Percentiles rank a stretch among this genome's conserved stretches.
Conservation (phyloP, 2,888 invertebrate species). For the Pristionchus exspectatus region DNA sequence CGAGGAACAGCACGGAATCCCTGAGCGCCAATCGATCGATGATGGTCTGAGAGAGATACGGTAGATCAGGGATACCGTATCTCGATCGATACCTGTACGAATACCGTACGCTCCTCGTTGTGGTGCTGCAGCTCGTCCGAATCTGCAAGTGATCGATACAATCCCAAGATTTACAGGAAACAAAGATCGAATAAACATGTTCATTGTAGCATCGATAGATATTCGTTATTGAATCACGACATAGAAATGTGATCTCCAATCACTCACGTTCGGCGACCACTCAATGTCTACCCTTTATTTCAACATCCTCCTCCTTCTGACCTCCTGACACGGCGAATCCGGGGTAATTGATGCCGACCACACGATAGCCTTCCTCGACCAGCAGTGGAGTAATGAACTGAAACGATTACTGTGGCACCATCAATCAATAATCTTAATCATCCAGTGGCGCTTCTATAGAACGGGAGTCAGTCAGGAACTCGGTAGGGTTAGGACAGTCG, state of each 20-base stretch:
- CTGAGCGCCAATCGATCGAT: constrained; percentile 32
- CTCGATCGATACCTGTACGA: constrained; percentile 57
- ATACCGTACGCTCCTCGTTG: constrained; percentile 50
- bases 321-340: constrained; percentile 62
- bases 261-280: too few relatives aligned
- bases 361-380: constrained; percentile 60
- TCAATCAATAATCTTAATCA: too few relatives aligned
- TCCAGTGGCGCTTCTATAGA: too few relatives aligned
- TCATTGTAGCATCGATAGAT: too few relatives aligned
- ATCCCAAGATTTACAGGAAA: too few relatives aligned
- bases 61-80: background rate
- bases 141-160: constrained; percentile 26
- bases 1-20: background rate
- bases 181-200: too few relatives aligned
- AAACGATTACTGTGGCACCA: background rate
- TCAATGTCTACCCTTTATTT: too few relatives aligned
- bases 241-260: too few relatives aligned
- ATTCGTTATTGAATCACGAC: too few relatives aligned
- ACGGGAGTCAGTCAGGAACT: too few relatives aligned
- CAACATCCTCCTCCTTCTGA: too few relatives aligned
- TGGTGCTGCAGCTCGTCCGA: constrained; percentile 46
- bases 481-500: too few relatives aligned
- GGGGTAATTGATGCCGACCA: constrained; percentile 69
- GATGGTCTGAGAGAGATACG: background rate
- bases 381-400: constrained; percentile 63